These are phyloP conservation scores for Alligator mississippiensis DNA, from an alignment of 2,113 vertebrate species.

Conservation along the genomic window DNA sequence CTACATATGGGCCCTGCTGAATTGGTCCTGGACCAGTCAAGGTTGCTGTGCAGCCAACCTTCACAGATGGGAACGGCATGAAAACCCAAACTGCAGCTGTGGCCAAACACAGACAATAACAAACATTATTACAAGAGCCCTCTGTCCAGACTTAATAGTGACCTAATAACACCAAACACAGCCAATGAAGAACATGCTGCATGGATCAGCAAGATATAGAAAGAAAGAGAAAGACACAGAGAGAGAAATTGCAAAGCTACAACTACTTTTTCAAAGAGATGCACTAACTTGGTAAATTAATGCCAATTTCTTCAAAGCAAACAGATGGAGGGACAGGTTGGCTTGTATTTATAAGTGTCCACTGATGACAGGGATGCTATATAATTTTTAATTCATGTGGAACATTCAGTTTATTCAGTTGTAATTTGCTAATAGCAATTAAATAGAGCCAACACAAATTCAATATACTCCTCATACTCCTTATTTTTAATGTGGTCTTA, in stretches of 20 bases:
- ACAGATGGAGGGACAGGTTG: constrained; percentile 37
- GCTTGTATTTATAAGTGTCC: constrained; percentile 23
- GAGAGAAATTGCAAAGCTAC: constrained; percentile 2
- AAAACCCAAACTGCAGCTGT: too few relatives aligned
- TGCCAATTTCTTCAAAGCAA: constrained; percentile 50
- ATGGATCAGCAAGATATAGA: too few relatives aligned
- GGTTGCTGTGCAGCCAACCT: too few relatives aligned
- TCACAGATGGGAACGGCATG: too few relatives aligned
- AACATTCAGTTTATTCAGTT: constrained; percentile 19
- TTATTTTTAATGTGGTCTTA: neutral
- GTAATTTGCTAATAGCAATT: neutral
- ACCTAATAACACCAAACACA: too few relatives aligned
- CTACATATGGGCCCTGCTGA: too few relatives aligned
- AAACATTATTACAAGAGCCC: too few relatives aligned
- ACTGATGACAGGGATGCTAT: neutral
- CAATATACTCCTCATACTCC: neutral
- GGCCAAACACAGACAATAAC: too few relatives aligned
- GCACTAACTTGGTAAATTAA: constrained; percentile 16
- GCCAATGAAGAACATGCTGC: too few relatives aligned
- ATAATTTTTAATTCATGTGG: neutral
- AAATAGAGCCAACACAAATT: neutral
- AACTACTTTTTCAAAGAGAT: constrained; percentile 24
- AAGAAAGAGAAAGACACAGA: neutral
- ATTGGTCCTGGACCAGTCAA: too few relatives aligned
- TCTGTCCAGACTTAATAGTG: too few relatives aligned